These are phyloP conservation scores for Biston betularia DNA, from an alignment of 2,888 invertebrate species.

Conservation along the genomic window DNA sequence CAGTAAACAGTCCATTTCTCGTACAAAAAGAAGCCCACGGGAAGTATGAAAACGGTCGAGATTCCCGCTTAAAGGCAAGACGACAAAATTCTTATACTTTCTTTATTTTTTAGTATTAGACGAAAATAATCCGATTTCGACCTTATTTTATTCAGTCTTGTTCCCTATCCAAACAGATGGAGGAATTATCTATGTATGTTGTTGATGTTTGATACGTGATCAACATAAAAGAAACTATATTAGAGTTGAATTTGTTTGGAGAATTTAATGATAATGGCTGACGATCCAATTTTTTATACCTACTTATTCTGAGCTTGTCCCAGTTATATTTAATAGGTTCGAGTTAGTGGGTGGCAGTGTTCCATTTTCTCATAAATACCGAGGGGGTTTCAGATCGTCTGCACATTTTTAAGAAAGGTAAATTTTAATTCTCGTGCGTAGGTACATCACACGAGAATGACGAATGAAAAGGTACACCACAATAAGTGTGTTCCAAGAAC, in stretches of 20 bases:
- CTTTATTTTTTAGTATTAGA: no score
- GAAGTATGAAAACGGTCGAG: no score
- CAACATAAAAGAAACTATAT: not conserved
- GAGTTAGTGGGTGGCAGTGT: not conserved
- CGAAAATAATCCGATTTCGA: not conserved
- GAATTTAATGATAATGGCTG: slow-evolving; percentile 1
- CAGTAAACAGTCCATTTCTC: no score
- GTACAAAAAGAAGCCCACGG: no score
- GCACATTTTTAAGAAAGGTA: no score
- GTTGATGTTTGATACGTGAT: slow-evolving; percentile 17
- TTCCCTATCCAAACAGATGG: slow-evolving; percentile 1
- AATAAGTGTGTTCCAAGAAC: no score
- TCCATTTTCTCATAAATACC: not conserved
- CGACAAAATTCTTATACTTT: not conserved
- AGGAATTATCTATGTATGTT: slow-evolving; percentile 13
- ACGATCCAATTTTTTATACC: not conserved
- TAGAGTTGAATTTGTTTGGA: not conserved
- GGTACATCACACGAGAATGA: no score
- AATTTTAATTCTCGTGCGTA: no score
- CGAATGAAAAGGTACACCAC: no score
- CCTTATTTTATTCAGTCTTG: not conserved
- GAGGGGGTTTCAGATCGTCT: not conserved
- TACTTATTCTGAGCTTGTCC: not conserved
- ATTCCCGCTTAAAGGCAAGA: not conserved
- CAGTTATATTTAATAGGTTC: slow-evolving; percentile 3